These are phyloP conservation scores for Biston stratarius DNA, from an alignment of 2,888 invertebrate genomes.

Conservation along the genomic window DNA sequence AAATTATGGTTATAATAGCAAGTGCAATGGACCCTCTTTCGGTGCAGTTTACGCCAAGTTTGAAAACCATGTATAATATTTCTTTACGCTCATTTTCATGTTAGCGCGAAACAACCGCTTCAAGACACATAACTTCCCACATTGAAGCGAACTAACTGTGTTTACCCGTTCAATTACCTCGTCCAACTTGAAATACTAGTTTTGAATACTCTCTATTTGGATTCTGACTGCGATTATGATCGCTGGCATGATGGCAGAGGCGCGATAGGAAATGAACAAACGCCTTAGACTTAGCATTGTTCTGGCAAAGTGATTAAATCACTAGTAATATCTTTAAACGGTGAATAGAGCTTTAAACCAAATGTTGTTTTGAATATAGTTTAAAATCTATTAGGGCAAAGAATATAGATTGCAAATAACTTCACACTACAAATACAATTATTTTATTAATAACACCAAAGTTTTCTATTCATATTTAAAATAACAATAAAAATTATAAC, in stretches of 20 bases:
- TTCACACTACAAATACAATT: too few species aligned
- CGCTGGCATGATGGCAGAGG: conserved; percentile 11
- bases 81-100: conserved; percentile 21
- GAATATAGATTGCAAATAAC: too few species aligned
- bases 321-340: too few species aligned
- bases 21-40: neutral
- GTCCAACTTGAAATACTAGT: conserved; percentile 44
- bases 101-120: conserved; percentile 24
- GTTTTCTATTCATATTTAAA: too few species aligned
- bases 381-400: neutral
- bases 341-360: neutral
- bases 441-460: too few species aligned
- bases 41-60: neutral
- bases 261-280: conserved; percentile 13
- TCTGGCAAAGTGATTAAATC: neutral
- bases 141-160: conserved; percentile 25
- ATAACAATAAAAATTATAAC: too few species aligned
- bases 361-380: neutral
- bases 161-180: conserved; percentile 39
- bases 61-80: neutral
- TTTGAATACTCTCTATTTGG: conserved; percentile 37
- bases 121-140: conserved; percentile 25
- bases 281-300: conserved; percentile 1
- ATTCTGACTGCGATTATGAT: conserved; percentile 39
- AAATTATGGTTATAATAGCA: too few species aligned